Conservation (phyloP, 2,888 invertebrate genomes). For the Sarcophaga subvicina region DNA sequence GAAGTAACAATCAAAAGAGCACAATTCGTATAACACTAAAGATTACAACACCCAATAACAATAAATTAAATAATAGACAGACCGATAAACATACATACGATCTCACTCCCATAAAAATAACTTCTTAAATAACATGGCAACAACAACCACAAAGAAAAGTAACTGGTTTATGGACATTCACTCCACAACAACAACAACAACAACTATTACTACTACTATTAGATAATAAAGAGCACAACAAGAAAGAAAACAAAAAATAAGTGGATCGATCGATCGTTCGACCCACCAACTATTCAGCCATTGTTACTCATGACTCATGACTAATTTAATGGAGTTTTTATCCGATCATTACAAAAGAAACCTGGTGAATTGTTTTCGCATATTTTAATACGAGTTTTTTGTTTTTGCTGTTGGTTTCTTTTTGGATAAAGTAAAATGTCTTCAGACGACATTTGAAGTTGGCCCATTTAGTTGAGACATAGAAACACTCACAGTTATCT, state of each 20-base stretch:
- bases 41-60: constrained; percentile 17
- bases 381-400: too few relatives aligned
- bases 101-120: not conserved
- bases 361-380: not conserved
- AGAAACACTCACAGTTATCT: not conserved
- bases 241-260: too few relatives aligned
- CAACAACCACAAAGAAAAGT: not conserved
- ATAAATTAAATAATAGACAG: not conserved
- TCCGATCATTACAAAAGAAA: not conserved
- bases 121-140: constrained; percentile 9
- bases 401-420: too few relatives aligned
- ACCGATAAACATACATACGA: not conserved
- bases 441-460: not conserved
- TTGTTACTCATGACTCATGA: not conserved
- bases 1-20: not conserved
- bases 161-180: not conserved
- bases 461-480: constrained; percentile 2
- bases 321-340: not conserved
- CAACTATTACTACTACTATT: too few relatives aligned
- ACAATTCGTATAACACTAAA: not conserved
- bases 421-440: not conserved
- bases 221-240: too few relatives aligned
- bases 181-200: not conserved
- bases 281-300: not conserved
- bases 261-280: not conserved